These are phyloP conservation scores for Zosterops lateralis DNA, from an alignment of 2,113 vertebrate genomes.

Conservation along the genomic window DNA sequence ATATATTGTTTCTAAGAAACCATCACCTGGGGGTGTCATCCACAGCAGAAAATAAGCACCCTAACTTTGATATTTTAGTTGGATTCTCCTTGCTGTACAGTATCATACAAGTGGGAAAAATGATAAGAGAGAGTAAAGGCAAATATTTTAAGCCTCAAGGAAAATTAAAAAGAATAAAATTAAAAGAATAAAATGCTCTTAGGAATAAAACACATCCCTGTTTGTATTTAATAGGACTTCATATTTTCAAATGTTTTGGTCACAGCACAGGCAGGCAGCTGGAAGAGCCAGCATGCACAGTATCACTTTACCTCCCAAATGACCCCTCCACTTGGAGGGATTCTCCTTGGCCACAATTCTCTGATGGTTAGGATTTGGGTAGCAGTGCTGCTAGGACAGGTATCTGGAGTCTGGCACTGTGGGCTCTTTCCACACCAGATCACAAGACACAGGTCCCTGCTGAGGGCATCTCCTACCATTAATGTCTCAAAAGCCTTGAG, in stretches of 20 bases:
- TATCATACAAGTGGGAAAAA: background rate
- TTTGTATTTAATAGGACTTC: background rate
- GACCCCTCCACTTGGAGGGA: background rate
- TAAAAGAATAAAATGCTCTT: background rate
- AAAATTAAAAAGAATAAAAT: background rate
- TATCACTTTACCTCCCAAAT: background rate
- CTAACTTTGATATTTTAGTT: background rate
- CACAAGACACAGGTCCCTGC: rapidly evolving
- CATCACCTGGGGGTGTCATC: background rate
- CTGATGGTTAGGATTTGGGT: background rate
- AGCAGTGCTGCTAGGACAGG: background rate
- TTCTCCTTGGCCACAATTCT: background rate
- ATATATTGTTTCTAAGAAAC: background rate
- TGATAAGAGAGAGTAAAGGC: background rate
- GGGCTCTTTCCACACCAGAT: background rate
- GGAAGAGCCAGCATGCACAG: background rate
- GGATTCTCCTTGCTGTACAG: background rate
- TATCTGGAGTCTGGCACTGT: background rate
- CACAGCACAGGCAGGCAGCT: background rate
- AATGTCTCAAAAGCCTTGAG: background rate
- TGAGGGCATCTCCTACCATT: background rate
- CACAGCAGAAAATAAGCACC: background rate
- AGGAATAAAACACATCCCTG: background rate
- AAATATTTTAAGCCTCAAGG: background rate
- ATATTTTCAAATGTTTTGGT: background rate